Evolutionary conservation across 2,797 vertebrate genomes (phyloP), one percentile per base, ranked within the genome.

Genomic region (Gymnoscopelus microlampas): DNA sequence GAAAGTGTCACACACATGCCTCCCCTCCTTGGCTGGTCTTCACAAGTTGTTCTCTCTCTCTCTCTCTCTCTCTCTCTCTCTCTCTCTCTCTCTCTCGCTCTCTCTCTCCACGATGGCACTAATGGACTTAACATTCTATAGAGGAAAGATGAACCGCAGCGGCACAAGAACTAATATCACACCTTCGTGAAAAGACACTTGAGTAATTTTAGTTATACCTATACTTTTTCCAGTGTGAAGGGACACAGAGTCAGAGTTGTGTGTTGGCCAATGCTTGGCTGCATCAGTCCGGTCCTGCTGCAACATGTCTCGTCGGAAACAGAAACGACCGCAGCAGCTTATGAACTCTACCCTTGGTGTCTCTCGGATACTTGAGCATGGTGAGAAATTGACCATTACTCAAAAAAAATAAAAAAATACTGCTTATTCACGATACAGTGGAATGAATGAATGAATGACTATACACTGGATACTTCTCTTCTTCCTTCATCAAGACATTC

Each of bases 221-320:
- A 53, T 53, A 69, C 78, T 78, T 88, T 88, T 85, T 86, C 69
- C 81, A 89, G 84, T 74, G 83, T 66, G 73, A 82, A 85, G 79
- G 79, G 81, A 88, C 78, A 82, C 73, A 88, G 78, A 79, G 44
- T 89, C 80, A 82, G 84, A 79, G 78, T 87, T 84, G 78, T 77
- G 78, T 81, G 71, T 85, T 82, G 86, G 84, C 85, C 83, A 82
- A 76, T 84, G 85, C 39, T 19, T 19, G 7, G 76, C 84, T 84
- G 68, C 77, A 47, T 80, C 67, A 77, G 56, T 81, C 79, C 81
- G 77, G 74, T 85, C 82, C 87, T 78, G 81, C 81, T 84, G 88
- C 82, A 86, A 84, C 87, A 93, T 93, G 91, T 92, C 89, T 82
- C 91, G 90, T 86, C 91, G 91, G 90, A 93, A 93, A 91, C 92